A percentile compares a stretch with the other conserved stretches of the same genome.
phyloP scores from a whole-genome alignment of 2,797 vertebrate genomes.

The Geotrypetes seraphini region DNA sequence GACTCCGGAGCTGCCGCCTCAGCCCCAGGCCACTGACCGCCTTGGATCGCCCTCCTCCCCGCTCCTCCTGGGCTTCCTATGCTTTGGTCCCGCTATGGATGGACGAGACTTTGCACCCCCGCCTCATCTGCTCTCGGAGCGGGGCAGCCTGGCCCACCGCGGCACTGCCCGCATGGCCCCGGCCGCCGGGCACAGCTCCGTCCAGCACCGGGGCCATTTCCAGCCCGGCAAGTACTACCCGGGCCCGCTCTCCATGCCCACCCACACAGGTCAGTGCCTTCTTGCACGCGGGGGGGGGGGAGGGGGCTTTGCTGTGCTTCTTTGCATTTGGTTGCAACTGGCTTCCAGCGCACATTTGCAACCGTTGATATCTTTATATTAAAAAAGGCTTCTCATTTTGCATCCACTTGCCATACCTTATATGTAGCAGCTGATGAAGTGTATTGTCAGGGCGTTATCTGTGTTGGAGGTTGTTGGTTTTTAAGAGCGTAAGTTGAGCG shows the following conservation, averaged over 20 bases:
- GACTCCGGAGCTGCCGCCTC: constrained; percentile 22
- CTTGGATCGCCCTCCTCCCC: constrained; percentile 14
- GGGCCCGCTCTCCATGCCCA: constrained; percentile 81
- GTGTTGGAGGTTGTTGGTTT: no score
- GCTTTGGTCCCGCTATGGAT: constrained; percentile 76
- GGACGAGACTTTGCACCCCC: constrained; percentile 88
- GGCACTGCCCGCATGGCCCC: constrained; percentile 67
- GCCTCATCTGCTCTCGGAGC: constrained; percentile 83
- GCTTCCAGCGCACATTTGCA: no score
- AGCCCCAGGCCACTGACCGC: constrained; percentile 8
- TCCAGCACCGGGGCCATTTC: constrained; percentile 78
- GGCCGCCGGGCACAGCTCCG: constrained; percentile 59
- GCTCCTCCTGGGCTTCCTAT: no score
- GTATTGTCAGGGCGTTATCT: no score
- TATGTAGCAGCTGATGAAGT: no score
- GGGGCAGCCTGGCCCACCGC: constrained; percentile 77
- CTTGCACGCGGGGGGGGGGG: background rate
- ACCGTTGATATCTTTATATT: no score
- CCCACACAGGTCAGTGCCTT: constrained; percentile 83
- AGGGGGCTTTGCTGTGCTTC: no score
- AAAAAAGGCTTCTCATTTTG: no score
- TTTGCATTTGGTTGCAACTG: no score
- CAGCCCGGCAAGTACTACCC: constrained; percentile 87
- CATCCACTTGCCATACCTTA: no score
- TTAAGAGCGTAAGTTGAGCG: no score